Percentiles rank a stretch among this genome's conserved stretches.
phyloP scores from a whole-genome alignment of 2,888 invertebrate species.

The Exephanes ischioxanthus region DNA sequence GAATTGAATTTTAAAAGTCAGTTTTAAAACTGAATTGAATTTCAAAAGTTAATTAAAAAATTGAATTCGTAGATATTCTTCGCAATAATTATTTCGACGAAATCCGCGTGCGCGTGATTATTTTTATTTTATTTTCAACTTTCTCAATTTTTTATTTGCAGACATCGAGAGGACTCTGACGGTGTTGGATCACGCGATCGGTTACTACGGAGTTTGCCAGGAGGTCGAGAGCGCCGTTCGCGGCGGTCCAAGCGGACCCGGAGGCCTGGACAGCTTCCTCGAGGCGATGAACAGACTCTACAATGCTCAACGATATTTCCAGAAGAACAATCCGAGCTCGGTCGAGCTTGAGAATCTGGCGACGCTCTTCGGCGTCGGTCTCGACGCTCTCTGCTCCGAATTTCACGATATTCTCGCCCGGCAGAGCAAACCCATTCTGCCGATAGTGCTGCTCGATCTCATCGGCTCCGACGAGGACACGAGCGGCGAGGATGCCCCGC shows the following conservation, averaged over 20 bases:
- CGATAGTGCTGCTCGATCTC: slow-evolving; percentile 95
- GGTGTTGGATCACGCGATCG: slow-evolving; percentile 96
- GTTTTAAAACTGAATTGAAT: too few species aligned
- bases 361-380: slow-evolving; percentile 92
- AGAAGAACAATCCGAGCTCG: slow-evolving; percentile 96
- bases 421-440: slow-evolving; percentile 94
- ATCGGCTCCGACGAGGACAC: slow-evolving; percentile 94
- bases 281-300: slow-evolving; percentile 94
- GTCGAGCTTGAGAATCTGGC: slow-evolving; percentile 97
- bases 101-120: not conserved
- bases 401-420: slow-evolving; percentile 94
- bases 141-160: slow-evolving; percentile 82
- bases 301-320: slow-evolving; percentile 95
- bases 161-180: slow-evolving; percentile 96
- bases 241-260: slow-evolving; percentile 90
- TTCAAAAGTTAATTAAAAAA: too few species aligned
- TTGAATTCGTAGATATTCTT: not conserved
- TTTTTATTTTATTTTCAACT: not conserved
- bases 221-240: slow-evolving; percentile 95
- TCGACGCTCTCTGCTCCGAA: slow-evolving; percentile 94
- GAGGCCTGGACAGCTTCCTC: slow-evolving; percentile 86
- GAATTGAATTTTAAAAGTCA: too few species aligned
- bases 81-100: not conserved
- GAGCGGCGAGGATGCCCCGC: slow-evolving; percentile 87
- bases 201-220: slow-evolving; percentile 97